phyloP scores from a whole-genome alignment of 2,888 invertebrate species.

The Tinea pellionella region DNA sequence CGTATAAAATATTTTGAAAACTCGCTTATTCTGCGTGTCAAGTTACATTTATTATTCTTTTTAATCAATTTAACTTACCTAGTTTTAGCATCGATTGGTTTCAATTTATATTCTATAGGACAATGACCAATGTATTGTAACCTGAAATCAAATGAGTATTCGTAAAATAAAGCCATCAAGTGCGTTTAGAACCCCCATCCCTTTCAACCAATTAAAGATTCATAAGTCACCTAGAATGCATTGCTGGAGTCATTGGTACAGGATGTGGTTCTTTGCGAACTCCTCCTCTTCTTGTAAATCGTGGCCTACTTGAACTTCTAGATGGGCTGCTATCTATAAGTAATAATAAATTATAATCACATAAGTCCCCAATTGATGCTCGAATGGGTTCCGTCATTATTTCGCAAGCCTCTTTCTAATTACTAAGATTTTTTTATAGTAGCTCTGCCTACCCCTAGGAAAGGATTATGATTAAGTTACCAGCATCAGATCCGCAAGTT shows the following conservation, averaged over 20 bases:
- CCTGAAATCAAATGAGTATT: conserved; percentile 32
- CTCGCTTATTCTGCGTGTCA: not conserved
- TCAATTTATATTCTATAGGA: conserved; percentile 27
- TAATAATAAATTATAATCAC: conserved; percentile 18
- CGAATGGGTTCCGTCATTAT: too few relatives aligned
- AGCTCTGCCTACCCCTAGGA: not conserved
- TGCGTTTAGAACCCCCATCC: too few relatives aligned
- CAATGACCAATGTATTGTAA: conserved; percentile 51
- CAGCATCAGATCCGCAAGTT: conserved; percentile 16
- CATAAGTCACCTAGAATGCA: conserved; percentile 45
- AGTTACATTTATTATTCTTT: too few relatives aligned
- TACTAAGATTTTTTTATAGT: too few relatives aligned
- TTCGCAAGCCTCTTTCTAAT: too few relatives aligned
- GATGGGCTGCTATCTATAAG: conserved; percentile 18
- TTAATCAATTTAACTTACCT: conserved; percentile 24
- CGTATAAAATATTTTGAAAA: not conserved
- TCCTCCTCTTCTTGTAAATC: conserved; percentile 26
- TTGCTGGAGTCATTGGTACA: conserved; percentile 53
- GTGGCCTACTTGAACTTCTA: not conserved
- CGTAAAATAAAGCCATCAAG: not conserved
- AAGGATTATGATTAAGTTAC: not conserved
- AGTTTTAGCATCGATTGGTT: conserved; percentile 17
- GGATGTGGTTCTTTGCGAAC: conserved; percentile 31
- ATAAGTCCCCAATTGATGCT: too few relatives aligned
- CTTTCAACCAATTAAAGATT: too few relatives aligned